Evolutionary conservation across 1,140 invertebrate genomes (phyloP), one percentile per base, ranked within the genome.

Genomic region (Apolygus lucorum): DNA sequence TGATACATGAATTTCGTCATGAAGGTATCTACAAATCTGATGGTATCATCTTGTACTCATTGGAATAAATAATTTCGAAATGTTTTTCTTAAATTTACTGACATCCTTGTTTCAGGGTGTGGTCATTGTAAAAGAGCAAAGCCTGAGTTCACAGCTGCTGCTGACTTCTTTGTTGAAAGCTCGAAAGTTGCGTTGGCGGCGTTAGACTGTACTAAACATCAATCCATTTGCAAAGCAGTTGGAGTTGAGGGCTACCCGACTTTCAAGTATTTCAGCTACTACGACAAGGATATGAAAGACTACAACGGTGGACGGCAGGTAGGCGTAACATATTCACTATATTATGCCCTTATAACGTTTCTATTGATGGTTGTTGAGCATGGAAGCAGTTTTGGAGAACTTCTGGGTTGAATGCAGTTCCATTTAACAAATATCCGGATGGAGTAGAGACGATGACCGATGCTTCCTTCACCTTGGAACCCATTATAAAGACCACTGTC

Each of bases 51-150:
- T n/a, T n/a, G n/a, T n/a, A n/a, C n/a, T n/a, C n/a, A n/a, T n/a
- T n/a, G n/a, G n/a, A n/a, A n/a, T n/a, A n/a, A 22, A 11, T 22
- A 24, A 14, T 11, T 14, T 59, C 4, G 22, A 14, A 22, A 11
- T 59, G 11, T 59, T 14, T 14, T 59, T 26, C 29, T 69, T 21
- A 17, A 4, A 68, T 72, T 71, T 70, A 72, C n/a, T n/a, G n/a
- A n/a, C n/a, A n/a, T n/a, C n/a, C n/a, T 73, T 64, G 70, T 78
- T 78, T 65, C 74, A 93, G 91, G 92, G 92, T 95, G 93, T 80
- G 92, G 92, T 4, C 92, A 95, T 78, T 95, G 93, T 77, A 95
- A 94, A 76, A 87, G 86, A 74, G 87, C 91, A 0, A 95, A 95
- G 78, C 92, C 92, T 17, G 90, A 94, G 78, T 92, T 90, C 76